Percentiles rank a stretch among this genome's conserved stretches.
Evolutionary conservation across 2,113 vertebrate species (phyloP).

Genomic region (Galemys pyrenaicus): DNA sequence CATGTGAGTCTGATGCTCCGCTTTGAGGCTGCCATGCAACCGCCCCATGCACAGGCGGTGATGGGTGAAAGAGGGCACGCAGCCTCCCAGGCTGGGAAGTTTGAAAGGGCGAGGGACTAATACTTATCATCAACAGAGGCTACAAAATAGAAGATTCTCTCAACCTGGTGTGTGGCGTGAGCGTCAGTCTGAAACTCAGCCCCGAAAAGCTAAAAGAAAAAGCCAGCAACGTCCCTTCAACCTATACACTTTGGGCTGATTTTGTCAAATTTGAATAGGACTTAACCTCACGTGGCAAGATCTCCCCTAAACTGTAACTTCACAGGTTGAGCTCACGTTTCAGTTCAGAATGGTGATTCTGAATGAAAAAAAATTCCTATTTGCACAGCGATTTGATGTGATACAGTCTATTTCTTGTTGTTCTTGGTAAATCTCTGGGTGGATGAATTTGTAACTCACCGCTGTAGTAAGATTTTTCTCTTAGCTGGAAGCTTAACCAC

Average conservation of each 20-base stretch:
- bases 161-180: neutral
- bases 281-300: neutral
- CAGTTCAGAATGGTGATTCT: slow-evolving; percentile 9
- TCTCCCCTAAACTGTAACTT: slow-evolving; percentile 5
- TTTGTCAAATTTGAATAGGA: neutral
- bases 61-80: too few species aligned
- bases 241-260: neutral
- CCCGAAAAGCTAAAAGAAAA: too few species aligned
- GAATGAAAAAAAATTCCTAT: neutral
- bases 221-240: neutral
- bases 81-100: neutral
- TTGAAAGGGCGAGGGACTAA: neutral
- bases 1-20: neutral
- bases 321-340: neutral
- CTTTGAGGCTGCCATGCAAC: neutral
- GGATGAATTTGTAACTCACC: neutral
- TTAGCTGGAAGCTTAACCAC: neutral
- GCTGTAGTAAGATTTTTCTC: neutral
- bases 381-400: neutral
- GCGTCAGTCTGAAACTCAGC: neutral
- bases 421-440: neutral
- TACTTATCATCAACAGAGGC: neutral
- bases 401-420: neutral
- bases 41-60: fast-evolving
- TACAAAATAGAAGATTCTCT: neutral